A percentile compares a stretch with the other conserved stretches of the same genome.
These are phyloP conservation scores for Camponotus floridanus DNA, from an alignment of 1,140 invertebrate genomes.

Conservation along the genomic window DNA sequence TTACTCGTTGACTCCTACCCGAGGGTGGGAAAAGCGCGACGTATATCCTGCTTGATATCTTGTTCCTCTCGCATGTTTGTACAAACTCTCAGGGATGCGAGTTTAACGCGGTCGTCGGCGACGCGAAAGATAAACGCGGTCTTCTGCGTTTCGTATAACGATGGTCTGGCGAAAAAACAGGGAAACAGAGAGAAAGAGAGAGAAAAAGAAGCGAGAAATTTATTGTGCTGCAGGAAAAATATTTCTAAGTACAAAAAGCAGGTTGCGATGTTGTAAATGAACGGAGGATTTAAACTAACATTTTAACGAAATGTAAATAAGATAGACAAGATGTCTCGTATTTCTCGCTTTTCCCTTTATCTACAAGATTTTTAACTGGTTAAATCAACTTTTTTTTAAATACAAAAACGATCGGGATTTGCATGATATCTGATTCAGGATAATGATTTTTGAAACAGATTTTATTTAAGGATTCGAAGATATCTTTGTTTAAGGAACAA, in stretches of 20 bases:
- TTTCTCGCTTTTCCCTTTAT: background rate
- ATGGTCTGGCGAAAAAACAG: slow-evolving; percentile 45
- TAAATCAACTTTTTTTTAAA: background rate
- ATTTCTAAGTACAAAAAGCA: slow-evolving; percentile 20
- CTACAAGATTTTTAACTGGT: background rate
- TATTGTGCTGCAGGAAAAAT: slow-evolving; percentile 45
- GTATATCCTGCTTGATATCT: slow-evolving; percentile 68
- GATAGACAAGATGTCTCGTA: background rate
- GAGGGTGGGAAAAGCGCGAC: slow-evolving; percentile 45
- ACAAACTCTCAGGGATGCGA: slow-evolving; percentile 61
- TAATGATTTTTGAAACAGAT: background rate
- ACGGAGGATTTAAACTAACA: slow-evolving; percentile 50
- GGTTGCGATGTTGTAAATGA: slow-evolving; percentile 36
- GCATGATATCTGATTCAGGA: background rate
- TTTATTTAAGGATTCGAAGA: background rate
- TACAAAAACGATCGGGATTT: background rate
- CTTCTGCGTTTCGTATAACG: slow-evolving; percentile 56
- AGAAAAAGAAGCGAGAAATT: slow-evolving; percentile 30
- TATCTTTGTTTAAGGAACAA: slow-evolving; percentile 18
- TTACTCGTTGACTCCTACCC: slow-evolving; percentile 68
- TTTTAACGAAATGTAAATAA: slow-evolving; percentile 61
- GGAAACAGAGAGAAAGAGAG: background rate
- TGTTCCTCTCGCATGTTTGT: slow-evolving; percentile 53
- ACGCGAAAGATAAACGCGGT: slow-evolving; percentile 59
- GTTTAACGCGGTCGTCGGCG: slow-evolving; percentile 57